Evolutionary conservation across 2,888 invertebrate genomes (phyloP).

Genomic region (Stenotaenia linearis): DNA sequence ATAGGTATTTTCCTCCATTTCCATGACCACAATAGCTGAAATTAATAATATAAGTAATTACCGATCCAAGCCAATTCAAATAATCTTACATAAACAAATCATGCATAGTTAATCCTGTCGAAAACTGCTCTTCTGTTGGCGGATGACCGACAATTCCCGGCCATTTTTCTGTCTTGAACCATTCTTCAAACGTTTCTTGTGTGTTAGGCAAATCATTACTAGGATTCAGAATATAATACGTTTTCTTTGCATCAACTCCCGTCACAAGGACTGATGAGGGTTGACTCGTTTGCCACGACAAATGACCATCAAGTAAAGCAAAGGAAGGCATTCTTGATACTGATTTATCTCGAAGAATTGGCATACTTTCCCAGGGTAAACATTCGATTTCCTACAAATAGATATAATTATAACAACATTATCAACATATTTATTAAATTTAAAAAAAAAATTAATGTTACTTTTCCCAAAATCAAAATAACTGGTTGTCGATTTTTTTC

Average conservation of each 20-base stretch:
- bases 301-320: conserved; percentile 43
- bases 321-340: conserved; percentile 67
- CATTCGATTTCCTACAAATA: conserved; percentile 60
- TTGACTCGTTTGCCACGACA: background rate
- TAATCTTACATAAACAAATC: conserved; percentile 62
- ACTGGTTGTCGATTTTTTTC: background rate
- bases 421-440: background rate
- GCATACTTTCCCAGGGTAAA: conserved; percentile 73
- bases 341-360: conserved; percentile 59
- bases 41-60: too few relatives aligned
- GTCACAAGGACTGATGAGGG: conserved; percentile 29
- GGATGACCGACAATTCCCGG: conserved; percentile 54
- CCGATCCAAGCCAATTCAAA: too few relatives aligned
- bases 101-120: conserved; percentile 55
- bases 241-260: conserved; percentile 55
- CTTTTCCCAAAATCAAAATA: background rate
- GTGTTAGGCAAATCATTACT: conserved; percentile 61
- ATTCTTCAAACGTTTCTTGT: conserved; percentile 57
- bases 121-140: conserved; percentile 55
- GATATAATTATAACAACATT: background rate
- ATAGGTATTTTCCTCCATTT: conserved; percentile 61
- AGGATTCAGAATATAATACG: conserved; percentile 64
- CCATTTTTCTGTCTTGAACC: conserved; percentile 56
- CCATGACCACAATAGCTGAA: conserved; percentile 71
- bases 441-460: background rate